A percentile compares a stretch with the other conserved stretches of the same genome.
Conservation (phyloP, 2,113 vertebrate genomes). For the Pampusana beccarii region DNA sequence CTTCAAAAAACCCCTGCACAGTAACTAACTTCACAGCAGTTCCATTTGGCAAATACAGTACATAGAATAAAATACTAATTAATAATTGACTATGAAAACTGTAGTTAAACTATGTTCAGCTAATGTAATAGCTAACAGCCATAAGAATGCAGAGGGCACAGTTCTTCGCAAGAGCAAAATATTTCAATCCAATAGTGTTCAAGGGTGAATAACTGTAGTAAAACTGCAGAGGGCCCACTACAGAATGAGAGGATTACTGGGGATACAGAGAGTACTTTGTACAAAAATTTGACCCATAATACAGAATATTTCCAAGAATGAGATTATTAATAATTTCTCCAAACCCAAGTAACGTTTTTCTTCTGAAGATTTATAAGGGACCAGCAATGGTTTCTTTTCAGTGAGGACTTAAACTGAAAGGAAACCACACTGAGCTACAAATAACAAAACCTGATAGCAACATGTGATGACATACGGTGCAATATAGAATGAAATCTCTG, state of each 20-base stretch:
- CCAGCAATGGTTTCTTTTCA: not conserved
- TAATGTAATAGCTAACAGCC: constrained; percentile 28
- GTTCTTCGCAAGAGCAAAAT: not conserved
- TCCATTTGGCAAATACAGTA: constrained; percentile 47
- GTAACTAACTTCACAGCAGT: constrained; percentile 74
- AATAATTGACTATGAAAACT: constrained; percentile 65
- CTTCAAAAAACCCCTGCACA: constrained; percentile 52
- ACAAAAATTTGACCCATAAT: not conserved
- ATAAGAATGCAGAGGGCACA: not conserved
- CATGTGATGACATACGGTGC: not conserved
- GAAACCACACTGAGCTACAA: not conserved
- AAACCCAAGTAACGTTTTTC: not conserved
- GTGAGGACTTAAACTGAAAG: not conserved
- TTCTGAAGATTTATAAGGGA: not conserved
- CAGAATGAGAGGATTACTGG: not conserved
- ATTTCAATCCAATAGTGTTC: not conserved
- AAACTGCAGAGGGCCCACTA: not conserved
- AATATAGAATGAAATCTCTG: not conserved
- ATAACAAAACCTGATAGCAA: not conserved
- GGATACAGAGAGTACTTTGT: not conserved
- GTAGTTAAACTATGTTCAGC: constrained; percentile 53
- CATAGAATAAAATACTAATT: constrained; percentile 65
- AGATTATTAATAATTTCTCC: not conserved
- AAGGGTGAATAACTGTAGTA: not conserved
- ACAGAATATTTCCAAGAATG: not conserved